Evolutionary conservation across 2,113 vertebrate species (phyloP).

Genomic region (Strigops habroptila): DNA sequence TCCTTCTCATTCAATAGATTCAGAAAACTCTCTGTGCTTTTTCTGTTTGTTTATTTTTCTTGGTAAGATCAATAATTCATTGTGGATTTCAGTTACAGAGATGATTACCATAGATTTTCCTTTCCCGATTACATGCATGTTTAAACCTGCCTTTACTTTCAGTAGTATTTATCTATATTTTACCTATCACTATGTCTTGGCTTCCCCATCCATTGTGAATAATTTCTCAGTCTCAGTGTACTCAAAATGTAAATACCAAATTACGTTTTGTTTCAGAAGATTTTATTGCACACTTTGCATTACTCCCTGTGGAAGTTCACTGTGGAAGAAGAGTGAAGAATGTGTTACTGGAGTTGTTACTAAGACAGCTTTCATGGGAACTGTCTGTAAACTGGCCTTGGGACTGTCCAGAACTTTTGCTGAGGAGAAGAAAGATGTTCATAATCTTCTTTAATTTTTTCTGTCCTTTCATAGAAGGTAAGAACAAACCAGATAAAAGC

Average conservation of each 20-base stretch:
- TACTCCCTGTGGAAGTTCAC: not conserved
- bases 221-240: not conserved
- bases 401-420: not conserved
- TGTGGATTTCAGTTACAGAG: conserved; percentile 28
- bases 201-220: not conserved
- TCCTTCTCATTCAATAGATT: not conserved
- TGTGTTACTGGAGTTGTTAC: not conserved
- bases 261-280: not conserved
- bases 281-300: not conserved
- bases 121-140: not conserved
- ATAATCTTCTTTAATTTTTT: not conserved
- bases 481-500: not conserved
- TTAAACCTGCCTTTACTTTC: not conserved
- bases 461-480: not conserved
- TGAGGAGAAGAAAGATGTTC: not conserved
- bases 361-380: not conserved
- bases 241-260: not conserved
- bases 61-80: conserved; percentile 10
- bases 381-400: not conserved
- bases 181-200: not conserved
- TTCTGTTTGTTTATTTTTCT: conserved; percentile 19
- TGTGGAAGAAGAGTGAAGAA: not conserved
- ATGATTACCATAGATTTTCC: not conserved
- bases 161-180: conserved; percentile 26
- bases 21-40: conserved; percentile 3